phyloP scores from a whole-genome alignment of 1,140 invertebrate species.

The Oryzaephilus surinamensis region DNA sequence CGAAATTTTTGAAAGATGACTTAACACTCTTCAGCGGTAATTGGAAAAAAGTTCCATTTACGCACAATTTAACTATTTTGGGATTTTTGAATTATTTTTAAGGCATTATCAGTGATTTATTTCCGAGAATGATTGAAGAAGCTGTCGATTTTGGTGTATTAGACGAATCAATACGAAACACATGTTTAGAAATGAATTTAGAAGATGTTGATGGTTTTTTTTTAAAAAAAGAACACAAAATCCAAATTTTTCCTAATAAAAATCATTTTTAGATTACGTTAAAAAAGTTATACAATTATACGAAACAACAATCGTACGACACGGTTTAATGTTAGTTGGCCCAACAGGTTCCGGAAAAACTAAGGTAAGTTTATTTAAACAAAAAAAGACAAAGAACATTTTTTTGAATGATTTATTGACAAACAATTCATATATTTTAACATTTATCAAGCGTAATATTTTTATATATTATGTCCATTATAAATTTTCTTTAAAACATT shows the following conservation, averaged over 20 bases:
- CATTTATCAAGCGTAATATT: too few relatives aligned
- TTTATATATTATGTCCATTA: too few relatives aligned
- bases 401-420: conserved; percentile 2
- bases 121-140: conserved; percentile 52
- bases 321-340: conserved; percentile 75
- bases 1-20: conserved; percentile 61
- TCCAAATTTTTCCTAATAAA: too few relatives aligned
- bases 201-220: conserved; percentile 50
- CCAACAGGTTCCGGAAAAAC: conserved; percentile 65
- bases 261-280: conserved; percentile 52
- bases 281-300: conserved; percentile 68
- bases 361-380: conserved; percentile 47
- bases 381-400: too few relatives aligned
- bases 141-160: conserved; percentile 46
- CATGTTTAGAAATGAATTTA: conserved; percentile 35
- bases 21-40: conserved; percentile 53
- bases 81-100: conserved; percentile 19
- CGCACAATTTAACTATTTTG: conserved; percentile 1
- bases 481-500: conserved; percentile 10
- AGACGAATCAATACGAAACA: conserved; percentile 36
- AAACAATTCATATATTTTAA: too few relatives aligned
- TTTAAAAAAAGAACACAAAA: too few relatives aligned
- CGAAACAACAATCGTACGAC: conserved; percentile 71
- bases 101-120: conserved; percentile 63
- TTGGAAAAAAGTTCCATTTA: neutral